These are phyloP conservation scores for Pocillopora grandis DNA, from an alignment of 92 coral and sea anemone species.

Conservation along the genomic window DNA sequence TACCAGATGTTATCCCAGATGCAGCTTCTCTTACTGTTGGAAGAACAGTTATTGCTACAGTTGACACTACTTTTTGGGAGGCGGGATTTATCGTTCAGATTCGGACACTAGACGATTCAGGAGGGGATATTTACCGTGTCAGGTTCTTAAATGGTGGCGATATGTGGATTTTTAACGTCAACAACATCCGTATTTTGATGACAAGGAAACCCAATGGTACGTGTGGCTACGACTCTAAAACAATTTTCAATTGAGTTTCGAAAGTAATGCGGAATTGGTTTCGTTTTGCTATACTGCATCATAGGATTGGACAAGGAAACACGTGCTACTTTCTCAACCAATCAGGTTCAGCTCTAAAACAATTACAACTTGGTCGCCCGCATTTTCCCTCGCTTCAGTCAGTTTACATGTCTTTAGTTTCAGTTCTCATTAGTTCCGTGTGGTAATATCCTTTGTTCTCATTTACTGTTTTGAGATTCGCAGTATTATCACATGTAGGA, in stretches of 20 bases:
- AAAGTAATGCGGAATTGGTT: neutral
- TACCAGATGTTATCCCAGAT: constrained; percentile 67
- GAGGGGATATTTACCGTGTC: constrained; percentile 50
- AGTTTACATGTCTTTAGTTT: too few species aligned
- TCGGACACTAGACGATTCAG: constrained; percentile 36
- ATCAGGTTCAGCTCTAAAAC: too few species aligned
- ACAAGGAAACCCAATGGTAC: constrained; percentile 63
- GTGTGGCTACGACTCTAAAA: neutral
- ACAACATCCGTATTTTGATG: constrained; percentile 63
- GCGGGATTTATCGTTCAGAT: constrained; percentile 65
- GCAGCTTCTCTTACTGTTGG: constrained; percentile 52
- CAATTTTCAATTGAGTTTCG: neutral
- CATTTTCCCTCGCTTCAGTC: too few species aligned
- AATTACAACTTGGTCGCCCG: too few species aligned
- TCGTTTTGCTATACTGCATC: too few species aligned
- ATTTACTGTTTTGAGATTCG: too few species aligned
- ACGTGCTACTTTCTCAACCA: too few species aligned
- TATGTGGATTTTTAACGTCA: constrained; percentile 56
- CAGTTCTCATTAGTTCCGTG: too few species aligned
- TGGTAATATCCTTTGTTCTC: too few species aligned
- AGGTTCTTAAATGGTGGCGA: constrained; percentile 61
- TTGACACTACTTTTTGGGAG: constrained; percentile 52
- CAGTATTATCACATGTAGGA: too few species aligned
- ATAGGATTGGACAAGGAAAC: too few species aligned
- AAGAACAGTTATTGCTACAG: constrained; percentile 69